These are phyloP conservation scores for Agonopterix subpropinquella DNA, from an alignment of 2,888 invertebrate genomes.

Conservation along the genomic window DNA sequence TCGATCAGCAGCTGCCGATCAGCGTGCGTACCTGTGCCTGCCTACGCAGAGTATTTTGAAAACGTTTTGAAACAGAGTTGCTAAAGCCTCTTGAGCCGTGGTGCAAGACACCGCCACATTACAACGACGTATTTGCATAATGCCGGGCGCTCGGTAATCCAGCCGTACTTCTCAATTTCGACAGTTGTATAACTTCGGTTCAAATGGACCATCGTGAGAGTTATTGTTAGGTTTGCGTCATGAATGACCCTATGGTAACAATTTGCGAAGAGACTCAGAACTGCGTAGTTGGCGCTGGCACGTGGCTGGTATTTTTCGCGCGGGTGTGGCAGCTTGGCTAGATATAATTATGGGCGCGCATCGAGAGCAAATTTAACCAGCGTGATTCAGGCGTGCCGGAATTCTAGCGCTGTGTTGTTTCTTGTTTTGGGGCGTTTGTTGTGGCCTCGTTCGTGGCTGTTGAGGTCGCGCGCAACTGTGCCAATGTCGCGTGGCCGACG, in stretches of 20 bases:
- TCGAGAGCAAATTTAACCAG: constrained; percentile 45
- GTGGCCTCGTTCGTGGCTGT: constrained; percentile 61
- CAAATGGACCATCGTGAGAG: constrained; percentile 21
- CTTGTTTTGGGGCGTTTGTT: constrained; percentile 64
- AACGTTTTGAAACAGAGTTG: constrained; percentile 69
- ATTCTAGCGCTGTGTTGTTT: constrained; percentile 50
- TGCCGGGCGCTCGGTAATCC: constrained; percentile 56
- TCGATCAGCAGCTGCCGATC: constrained; percentile 34
- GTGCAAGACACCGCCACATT: constrained; percentile 64
- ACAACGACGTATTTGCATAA: constrained; percentile 69
- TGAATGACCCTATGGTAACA: constrained; percentile 23
- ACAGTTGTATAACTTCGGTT: constrained; percentile 51
- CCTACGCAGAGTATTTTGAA: constrained; percentile 62
- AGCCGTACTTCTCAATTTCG: constrained; percentile 42
- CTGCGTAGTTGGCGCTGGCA: constrained; percentile 50
- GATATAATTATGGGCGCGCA: constrained; percentile 34
- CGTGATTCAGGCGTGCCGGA: constrained; percentile 66
- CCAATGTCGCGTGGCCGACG: constrained; percentile 58
- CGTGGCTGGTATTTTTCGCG: constrained; percentile 33
- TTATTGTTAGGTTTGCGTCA: constrained; percentile 27
- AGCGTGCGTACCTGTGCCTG: constrained; percentile 37
- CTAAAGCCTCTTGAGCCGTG: constrained; percentile 66
- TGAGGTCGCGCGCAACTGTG: constrained; percentile 70
- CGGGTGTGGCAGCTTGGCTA: constrained; percentile 37
- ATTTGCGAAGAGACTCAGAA: constrained; percentile 16